A percentile compares a stretch with the other conserved stretches of the same genome.
Conservation (phyloP, 1,140 invertebrate species). For the Trichonephila clavata region DNA sequence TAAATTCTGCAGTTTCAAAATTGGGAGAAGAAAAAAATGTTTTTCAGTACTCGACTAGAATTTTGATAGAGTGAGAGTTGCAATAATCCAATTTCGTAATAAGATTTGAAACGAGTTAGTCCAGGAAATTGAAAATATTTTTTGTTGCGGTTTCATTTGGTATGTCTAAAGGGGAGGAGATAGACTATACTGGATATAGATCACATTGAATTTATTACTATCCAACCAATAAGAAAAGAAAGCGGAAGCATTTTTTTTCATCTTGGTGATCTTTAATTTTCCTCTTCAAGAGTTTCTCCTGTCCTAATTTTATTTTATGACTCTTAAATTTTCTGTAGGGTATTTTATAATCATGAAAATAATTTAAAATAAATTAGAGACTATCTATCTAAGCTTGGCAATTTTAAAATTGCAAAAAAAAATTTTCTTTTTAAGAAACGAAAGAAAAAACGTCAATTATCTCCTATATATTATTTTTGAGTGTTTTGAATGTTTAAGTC, state of each 20-base stretch:
- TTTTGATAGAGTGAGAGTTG: background rate
- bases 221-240: background rate
- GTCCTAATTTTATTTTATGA: background rate
- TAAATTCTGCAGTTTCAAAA: constrained; percentile 41
- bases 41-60: background rate
- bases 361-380: too few relatives aligned
- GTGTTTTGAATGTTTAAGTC: too few relatives aligned
- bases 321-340: too few relatives aligned
- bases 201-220: background rate
- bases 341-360: too few relatives aligned
- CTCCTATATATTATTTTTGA: too few relatives aligned
- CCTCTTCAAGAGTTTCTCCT: background rate
- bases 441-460: too few relatives aligned
- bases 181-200: background rate
- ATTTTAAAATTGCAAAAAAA: too few relatives aligned
- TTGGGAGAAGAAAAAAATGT: background rate
- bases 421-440: too few relatives aligned
- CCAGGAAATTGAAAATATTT: background rate
- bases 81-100: constrained; percentile 23
- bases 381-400: too few relatives aligned
- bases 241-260: background rate
- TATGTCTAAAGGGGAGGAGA: background rate
- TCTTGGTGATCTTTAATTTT: background rate
- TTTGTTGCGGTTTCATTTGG: background rate
- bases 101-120: constrained; percentile 27